phyloP scores from a whole-genome alignment of 1,140 invertebrate species.

The Papilio helenus region DNA sequence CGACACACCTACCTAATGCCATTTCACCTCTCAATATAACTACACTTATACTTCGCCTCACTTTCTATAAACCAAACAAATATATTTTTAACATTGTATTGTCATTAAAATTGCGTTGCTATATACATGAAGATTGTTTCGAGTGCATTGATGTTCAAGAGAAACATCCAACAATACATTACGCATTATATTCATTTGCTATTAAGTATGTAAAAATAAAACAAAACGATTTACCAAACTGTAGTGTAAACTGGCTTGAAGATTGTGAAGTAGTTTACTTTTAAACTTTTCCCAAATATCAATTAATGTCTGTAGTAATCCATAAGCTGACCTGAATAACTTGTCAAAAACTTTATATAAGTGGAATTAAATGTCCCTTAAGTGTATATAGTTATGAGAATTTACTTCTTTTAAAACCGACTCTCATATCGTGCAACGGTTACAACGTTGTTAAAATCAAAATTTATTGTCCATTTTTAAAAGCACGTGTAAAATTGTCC shows the following conservation, averaged over 20 bases:
- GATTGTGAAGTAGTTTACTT: not conserved
- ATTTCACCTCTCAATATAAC: slow-evolving; percentile 48
- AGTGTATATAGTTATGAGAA: not conserved
- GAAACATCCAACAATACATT: not conserved
- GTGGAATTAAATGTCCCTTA: not conserved
- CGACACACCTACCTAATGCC: slow-evolving; percentile 74
- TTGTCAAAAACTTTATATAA: not conserved
- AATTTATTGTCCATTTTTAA: slow-evolving; percentile 40
- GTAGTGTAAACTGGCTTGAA: not conserved
- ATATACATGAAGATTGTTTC: too few species aligned
- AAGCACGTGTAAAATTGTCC: slow-evolving; percentile 54
- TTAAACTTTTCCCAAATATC: not conserved
- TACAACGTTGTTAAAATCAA: slow-evolving; percentile 37
- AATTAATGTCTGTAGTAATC: not conserved
- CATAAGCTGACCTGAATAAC: not conserved
- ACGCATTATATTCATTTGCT: not conserved
- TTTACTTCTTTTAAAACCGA: slow-evolving; percentile 18
- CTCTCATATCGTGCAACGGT: slow-evolving; percentile 21
- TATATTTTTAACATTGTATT: not conserved
- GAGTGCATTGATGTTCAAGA: too few species aligned
- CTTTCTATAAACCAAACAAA: not conserved
- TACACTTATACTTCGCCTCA: slow-evolving; percentile 25
- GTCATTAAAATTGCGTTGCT: not conserved
- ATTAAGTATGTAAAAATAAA: not conserved
- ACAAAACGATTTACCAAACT: not conserved